phyloP scores from a whole-genome alignment of 2,888 invertebrate species.

The Eledone cirrhosa region DNA sequence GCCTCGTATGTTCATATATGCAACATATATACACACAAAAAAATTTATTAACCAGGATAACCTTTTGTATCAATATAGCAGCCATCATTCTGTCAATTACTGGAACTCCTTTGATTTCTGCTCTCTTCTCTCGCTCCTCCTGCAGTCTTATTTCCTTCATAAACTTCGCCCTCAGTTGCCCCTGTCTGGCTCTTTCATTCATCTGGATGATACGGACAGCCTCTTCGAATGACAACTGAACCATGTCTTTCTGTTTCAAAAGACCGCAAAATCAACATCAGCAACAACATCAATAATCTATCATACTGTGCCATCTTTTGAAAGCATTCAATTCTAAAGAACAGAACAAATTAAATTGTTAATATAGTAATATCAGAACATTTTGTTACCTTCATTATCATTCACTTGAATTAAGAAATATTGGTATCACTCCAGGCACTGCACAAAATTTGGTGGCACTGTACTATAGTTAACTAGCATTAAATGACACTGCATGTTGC shows the following conservation, averaged over 20 bases:
- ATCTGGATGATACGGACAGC: constrained; percentile 82
- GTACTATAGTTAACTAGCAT: no score
- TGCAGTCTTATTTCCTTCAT: constrained; percentile 84
- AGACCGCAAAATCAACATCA: no score
- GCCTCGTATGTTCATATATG: background rate
- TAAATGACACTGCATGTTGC: no score
- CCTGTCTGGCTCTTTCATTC: constrained; percentile 91
- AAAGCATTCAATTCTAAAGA: no score
- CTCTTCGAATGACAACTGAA: constrained; percentile 72
- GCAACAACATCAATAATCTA: no score
- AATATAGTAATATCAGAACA: no score
- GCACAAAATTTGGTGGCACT: no score
- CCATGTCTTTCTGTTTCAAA: constrained; percentile 49
- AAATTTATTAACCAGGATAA: constrained; percentile 33
- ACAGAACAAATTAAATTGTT: no score
- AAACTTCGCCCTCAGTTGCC: constrained; percentile 80
- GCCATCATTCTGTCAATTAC: constrained; percentile 65
- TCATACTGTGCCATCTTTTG: no score
- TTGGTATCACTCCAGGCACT: no score
- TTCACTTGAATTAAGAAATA: no score
- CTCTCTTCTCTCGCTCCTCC: constrained; percentile 79
- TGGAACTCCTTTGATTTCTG: constrained; percentile 70
- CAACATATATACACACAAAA: background rate
- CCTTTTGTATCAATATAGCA: constrained; percentile 85
- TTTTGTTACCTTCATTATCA: no score